phyloP scores from a whole-genome alignment of 2,113 vertebrate species.

The Falcunculus frontatus region DNA sequence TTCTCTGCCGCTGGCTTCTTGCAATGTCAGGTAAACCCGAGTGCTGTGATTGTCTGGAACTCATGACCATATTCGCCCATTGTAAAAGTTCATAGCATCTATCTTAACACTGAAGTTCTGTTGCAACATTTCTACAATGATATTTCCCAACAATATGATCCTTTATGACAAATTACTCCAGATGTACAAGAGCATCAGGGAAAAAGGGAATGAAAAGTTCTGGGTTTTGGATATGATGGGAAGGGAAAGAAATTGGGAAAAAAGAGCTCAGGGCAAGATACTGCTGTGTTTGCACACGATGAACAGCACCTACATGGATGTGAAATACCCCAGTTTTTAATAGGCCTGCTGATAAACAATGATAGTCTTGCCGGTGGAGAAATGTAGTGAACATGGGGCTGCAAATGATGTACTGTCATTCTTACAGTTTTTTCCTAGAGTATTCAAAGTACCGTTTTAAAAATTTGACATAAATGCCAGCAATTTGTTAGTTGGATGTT shows the following conservation, averaged over 20 bases:
- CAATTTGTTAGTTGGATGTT: background rate
- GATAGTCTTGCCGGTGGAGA: background rate
- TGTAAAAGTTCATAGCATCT: background rate
- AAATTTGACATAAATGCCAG: background rate
- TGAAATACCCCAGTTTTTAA: background rate
- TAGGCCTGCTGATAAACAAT: background rate
- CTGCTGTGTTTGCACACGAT: rapidly evolving
- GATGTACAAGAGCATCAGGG: background rate
- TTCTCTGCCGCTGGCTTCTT: background rate
- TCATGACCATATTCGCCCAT: background rate
- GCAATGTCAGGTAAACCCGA: background rate
- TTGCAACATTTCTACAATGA: background rate
- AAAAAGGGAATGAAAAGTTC: background rate
- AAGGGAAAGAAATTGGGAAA: background rate
- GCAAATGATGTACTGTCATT: background rate
- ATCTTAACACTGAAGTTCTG: background rate
- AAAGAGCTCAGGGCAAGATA: background rate
- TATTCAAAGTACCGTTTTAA: background rate
- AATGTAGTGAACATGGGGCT: background rate
- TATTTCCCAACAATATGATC: background rate
- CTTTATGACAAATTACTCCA: background rate
- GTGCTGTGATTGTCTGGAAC: background rate
- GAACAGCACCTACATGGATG: background rate
- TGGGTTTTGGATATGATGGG: background rate
- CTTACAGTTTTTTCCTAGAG: background rate